Conservation (phyloP, 2,113 vertebrate genomes). For the Xenopus borealis region DNA sequence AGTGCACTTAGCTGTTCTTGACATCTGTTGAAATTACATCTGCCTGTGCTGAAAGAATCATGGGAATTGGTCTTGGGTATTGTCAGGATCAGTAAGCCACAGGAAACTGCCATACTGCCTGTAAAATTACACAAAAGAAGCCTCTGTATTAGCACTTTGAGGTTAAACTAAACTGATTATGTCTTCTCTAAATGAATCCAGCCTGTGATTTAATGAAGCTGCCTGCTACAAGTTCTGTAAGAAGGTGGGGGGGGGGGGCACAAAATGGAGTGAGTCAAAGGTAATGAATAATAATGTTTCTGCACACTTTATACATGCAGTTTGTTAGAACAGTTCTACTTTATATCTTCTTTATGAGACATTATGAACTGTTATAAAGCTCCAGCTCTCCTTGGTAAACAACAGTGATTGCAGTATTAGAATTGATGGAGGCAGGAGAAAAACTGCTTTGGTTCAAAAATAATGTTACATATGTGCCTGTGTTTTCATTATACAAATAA, state of each 20-base stretch:
- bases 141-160: constrained; percentile 50
- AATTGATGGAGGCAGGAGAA: constrained; percentile 33
- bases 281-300: constrained; percentile 21
- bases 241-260: constrained; percentile 2
- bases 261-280: constrained; percentile 24
- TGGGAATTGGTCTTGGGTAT: constrained; percentile 61
- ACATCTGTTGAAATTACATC: constrained; percentile 72
- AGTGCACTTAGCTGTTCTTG: constrained; percentile 71
- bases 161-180: constrained; percentile 40
- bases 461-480: constrained; percentile 50
- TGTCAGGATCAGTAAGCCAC: constrained; percentile 53
- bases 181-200: constrained; percentile 39
- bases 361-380: constrained; percentile 43
- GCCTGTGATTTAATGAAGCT: constrained; percentile 36
- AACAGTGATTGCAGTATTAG: constrained; percentile 26
- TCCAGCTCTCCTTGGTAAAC: constrained; percentile 50
- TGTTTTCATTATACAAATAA: constrained; percentile 63
- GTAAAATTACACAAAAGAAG: constrained; percentile 50
- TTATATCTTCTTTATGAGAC: constrained; percentile 41
- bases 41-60: constrained; percentile 54
- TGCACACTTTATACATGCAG: constrained; percentile 20
- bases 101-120: constrained; percentile 52
- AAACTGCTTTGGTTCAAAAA: constrained; percentile 34
- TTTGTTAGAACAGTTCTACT: constrained; percentile 20
- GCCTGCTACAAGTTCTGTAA: constrained; percentile 13